Conservation (phyloP, 2,888 invertebrate species). For the Corythucha ciliata region DNA sequence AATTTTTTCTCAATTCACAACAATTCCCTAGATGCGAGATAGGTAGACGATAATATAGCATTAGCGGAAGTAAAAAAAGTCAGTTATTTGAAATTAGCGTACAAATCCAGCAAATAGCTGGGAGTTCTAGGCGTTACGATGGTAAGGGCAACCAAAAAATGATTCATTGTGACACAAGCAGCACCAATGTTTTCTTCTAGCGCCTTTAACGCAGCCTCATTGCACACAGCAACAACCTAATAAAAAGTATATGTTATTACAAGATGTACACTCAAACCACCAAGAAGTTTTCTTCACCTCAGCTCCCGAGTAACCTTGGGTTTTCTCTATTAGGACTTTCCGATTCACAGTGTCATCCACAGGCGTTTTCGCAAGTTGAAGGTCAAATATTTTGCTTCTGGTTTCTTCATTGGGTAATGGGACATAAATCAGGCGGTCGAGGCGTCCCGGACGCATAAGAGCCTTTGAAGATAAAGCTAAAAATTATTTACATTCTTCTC, state of each 20-base stretch:
- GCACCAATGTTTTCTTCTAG: slow-evolving; percentile 61
- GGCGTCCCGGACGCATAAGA: slow-evolving; percentile 77
- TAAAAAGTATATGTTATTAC: slow-evolving; percentile 13
- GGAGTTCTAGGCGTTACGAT: slow-evolving; percentile 70
- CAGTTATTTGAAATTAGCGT: too few species aligned
- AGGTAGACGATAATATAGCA: too few species aligned
- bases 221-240: slow-evolving; percentile 64
- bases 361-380: slow-evolving; percentile 69
- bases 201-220: slow-evolving; percentile 81
- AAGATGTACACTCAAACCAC: not conserved
- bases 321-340: slow-evolving; percentile 55
- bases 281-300: slow-evolving; percentile 53
- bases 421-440: slow-evolving; percentile 87
- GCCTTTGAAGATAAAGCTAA: slow-evolving; percentile 49
- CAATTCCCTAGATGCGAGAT: too few species aligned
- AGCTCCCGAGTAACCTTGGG: slow-evolving; percentile 85
- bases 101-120: slow-evolving; percentile 57
- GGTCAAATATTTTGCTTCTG: slow-evolving; percentile 68
- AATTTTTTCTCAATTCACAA: too few species aligned
- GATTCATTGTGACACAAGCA: slow-evolving; percentile 50
- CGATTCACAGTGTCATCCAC: slow-evolving; percentile 54
- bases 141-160: slow-evolving; percentile 64
- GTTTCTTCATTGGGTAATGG: slow-evolving; percentile 77
- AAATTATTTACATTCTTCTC: not conserved
- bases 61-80: too few species aligned